Evolutionary conservation across 92 coral and sea anemone species (phyloP).

Genomic region (Epizoanthus fatuus): DNA sequence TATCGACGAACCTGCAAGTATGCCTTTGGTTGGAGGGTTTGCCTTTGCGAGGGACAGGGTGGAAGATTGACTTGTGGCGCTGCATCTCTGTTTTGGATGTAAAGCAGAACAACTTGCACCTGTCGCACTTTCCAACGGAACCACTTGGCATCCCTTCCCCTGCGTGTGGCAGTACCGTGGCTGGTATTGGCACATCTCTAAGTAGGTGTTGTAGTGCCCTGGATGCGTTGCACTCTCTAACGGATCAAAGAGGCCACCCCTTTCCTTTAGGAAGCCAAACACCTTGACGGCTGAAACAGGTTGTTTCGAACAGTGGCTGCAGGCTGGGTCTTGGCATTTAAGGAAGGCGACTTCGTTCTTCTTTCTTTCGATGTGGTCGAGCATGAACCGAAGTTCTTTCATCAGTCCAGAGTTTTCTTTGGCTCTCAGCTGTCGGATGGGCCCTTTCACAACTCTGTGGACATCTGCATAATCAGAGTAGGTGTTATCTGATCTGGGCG

Average conservation of each 20-base stretch:
- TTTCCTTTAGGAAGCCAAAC: conserved; percentile 1
- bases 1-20: too few relatives aligned
- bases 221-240: conserved; percentile 15
- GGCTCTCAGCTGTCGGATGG: conserved; percentile 1
- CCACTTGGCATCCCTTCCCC: neutral
- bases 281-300: conserved; percentile 46
- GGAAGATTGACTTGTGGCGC: too few relatives aligned
- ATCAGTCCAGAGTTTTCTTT: neutral
- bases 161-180: neutral
- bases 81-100: too few relatives aligned
- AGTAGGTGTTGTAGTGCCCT: conserved; percentile 46
- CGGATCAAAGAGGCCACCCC: conserved; percentile 30
- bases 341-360: conserved; percentile 47
- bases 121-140: too few relatives aligned
- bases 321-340: conserved; percentile 49
- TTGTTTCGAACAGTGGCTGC: conserved; percentile 43
- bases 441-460: conserved; percentile 9
- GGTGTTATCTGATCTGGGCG: neutral
- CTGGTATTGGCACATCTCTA: conserved; percentile 42
- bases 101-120: too few relatives aligned
- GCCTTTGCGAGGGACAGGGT: too few relatives aligned
- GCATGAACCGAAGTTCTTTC: conserved; percentile 34
- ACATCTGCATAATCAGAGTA: conserved; percentile 2
- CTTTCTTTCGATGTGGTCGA: conserved; percentile 35
- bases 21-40: too few relatives aligned